Conservation (phyloP, 2,888 invertebrate genomes). For the Sepiola atlantica region DNA sequence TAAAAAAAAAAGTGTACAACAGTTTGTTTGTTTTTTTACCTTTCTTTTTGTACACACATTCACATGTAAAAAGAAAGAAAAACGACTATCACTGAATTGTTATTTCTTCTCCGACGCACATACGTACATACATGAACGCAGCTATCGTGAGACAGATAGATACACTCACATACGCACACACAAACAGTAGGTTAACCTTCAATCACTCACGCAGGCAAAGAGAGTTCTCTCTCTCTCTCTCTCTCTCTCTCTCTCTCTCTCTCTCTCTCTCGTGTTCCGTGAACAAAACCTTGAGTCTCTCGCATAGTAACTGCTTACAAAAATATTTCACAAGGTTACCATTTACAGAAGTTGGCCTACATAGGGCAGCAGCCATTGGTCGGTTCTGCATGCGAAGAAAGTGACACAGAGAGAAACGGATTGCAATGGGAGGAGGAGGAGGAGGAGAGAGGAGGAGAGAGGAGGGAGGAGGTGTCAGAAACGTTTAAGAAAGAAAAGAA, state of each 20-base stretch:
- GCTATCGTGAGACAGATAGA: no score
- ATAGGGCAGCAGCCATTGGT: conserved; percentile 52
- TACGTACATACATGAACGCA: background rate
- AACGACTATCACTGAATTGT: background rate
- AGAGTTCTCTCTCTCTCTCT: background rate
- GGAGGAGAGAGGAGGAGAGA: no score
- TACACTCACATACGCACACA: background rate
- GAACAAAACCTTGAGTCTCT: conserved; percentile 51
- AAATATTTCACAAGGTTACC: conserved; percentile 52
- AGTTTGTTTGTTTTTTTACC: background rate
- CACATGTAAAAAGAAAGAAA: background rate
- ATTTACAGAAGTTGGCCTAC: conserved; percentile 52
- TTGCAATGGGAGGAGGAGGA: background rate
- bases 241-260: background rate
- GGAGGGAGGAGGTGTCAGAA: no score
- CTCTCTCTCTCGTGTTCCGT: background rate
- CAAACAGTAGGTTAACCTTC: background rate
- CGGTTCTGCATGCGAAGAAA: conserved; percentile 11
- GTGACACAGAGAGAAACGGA: background rate
- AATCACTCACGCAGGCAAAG: background rate
- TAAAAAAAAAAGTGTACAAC: no score
- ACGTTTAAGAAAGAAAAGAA: background rate
- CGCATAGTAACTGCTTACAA: conserved; percentile 62
- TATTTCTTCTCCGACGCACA: background rate
- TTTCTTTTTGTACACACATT: background rate